Percentiles rank a stretch among this genome's conserved stretches.
phyloP scores from a whole-genome alignment of 2,113 vertebrate species.

The Phaethon lepturus region DNA sequence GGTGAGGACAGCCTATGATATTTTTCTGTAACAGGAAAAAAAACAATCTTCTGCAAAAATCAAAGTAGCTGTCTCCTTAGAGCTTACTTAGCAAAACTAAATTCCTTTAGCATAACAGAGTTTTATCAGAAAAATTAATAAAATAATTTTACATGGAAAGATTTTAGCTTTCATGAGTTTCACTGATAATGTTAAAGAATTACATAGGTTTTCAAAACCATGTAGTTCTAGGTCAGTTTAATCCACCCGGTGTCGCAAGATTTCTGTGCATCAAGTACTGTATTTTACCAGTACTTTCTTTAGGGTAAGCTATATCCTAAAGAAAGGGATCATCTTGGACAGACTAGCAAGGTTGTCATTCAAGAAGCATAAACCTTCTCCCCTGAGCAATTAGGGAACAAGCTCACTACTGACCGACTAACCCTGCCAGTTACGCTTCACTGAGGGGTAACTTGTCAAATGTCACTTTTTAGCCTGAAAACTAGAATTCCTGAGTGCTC shows the following conservation, averaged over 20 bases:
- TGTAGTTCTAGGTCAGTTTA: not conserved
- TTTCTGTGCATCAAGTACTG: not conserved
- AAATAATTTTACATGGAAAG: not conserved
- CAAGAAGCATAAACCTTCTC: not conserved
- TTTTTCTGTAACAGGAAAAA: not conserved
- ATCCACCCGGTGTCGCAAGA: not conserved
- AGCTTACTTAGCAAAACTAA: not conserved
- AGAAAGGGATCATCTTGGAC: not conserved
- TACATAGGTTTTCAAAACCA: not conserved
- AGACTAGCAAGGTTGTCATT: not conserved
- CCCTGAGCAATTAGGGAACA: slow-evolving; percentile 38
- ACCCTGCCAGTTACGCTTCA: slow-evolving; percentile 4
- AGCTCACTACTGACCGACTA: not conserved
- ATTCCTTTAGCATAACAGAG: not conserved
- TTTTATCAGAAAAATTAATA: not conserved
- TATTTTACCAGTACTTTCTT: not conserved
- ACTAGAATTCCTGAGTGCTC: slow-evolving; percentile 4
- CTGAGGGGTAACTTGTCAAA: slow-evolving; percentile 27
- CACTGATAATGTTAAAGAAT: not conserved
- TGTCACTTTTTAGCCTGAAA: slow-evolving; percentile 14
- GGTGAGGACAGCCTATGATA: not conserved
- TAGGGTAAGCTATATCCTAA: not conserved
- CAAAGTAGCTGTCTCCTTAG: not conserved
- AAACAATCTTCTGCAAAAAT: not conserved
- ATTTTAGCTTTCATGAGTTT: not conserved